A percentile compares a stretch with the other conserved stretches of the same genome.
Conservation (phyloP, 2,888 invertebrate genomes). For the Andrena bucephala region DNA sequence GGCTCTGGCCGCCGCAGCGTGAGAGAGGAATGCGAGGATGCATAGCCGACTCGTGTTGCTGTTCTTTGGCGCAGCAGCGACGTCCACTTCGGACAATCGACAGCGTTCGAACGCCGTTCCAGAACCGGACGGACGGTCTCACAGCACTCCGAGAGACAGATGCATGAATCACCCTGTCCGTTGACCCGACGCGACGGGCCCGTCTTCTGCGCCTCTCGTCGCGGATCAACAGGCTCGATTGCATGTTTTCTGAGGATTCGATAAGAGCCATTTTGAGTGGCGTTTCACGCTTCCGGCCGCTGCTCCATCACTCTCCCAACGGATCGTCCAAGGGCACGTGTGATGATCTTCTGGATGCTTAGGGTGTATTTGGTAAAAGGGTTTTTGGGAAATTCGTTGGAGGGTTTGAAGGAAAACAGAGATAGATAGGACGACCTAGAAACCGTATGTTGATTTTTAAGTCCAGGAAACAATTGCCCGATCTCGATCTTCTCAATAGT, state of each 20-base stretch:
- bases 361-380: no score
- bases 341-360: no score
- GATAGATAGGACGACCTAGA: no score
- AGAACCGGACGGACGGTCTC: slow-evolving; percentile 64
- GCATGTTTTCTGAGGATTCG: slow-evolving; percentile 2
- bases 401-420: no score
- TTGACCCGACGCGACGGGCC: slow-evolving; percentile 59
- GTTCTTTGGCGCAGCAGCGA: slow-evolving; percentile 68
- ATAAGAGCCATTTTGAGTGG: slow-evolving; percentile 23
- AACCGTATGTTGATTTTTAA: no score
- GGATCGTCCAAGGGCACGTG: neutral
- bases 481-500: no score
- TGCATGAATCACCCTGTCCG: slow-evolving; percentile 68
- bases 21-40: slow-evolving; percentile 84
- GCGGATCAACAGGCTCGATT: slow-evolving; percentile 23
- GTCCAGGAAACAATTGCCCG: no score
- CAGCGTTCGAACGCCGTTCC: slow-evolving; percentile 62
- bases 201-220: slow-evolving; percentile 12
- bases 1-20: slow-evolving; percentile 79
- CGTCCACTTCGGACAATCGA: slow-evolving; percentile 71
- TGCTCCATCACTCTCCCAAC: neutral
- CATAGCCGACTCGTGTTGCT: slow-evolving; percentile 80
- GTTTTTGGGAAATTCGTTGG: no score
- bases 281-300: neutral
- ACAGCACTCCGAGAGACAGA: slow-evolving; percentile 53